Percentiles rank a stretch among this genome's conserved stretches.
These are phyloP conservation scores for Sminthopsis crassicaudata DNA, from an alignment of 2,113 vertebrate genomes.

Conservation along the genomic window DNA sequence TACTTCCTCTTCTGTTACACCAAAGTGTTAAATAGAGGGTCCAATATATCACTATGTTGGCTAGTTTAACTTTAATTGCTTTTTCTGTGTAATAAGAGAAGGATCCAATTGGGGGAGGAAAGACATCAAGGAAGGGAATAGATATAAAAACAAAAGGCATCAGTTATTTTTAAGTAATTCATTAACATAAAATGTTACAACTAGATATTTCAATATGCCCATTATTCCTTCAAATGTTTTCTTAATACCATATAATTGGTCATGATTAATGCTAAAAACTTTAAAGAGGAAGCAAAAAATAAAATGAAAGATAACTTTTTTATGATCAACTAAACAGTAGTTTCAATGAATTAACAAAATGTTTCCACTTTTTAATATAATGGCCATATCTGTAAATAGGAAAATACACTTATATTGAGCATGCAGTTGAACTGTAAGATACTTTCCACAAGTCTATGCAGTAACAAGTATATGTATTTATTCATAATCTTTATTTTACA, in stretches of 20 bases:
- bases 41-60: background rate
- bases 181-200: conserved; percentile 19
- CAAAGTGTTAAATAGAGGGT: background rate
- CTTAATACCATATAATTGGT: background rate
- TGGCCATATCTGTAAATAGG: background rate
- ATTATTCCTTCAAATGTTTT: conserved; percentile 16
- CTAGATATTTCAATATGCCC: conserved; percentile 10
- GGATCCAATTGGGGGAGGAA: background rate
- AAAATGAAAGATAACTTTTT: background rate
- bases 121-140: background rate
- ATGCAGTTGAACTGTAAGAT: too few species aligned
- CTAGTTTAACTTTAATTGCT: background rate
- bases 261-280: conserved; percentile 20
- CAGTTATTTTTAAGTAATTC: background rate
- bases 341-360: background rate
- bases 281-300: background rate
- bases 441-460: background rate
- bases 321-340: background rate
- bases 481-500: background rate
- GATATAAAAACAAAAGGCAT: background rate
- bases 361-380: background rate
- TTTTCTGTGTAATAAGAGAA: background rate
- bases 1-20: background rate
- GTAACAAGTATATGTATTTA: background rate
- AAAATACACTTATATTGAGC: background rate